A percentile compares a stretch with the other conserved stretches of the same genome.
phyloP scores from a whole-genome alignment of 2,797 vertebrate species.

The Acropternis orthonyx region DNA sequence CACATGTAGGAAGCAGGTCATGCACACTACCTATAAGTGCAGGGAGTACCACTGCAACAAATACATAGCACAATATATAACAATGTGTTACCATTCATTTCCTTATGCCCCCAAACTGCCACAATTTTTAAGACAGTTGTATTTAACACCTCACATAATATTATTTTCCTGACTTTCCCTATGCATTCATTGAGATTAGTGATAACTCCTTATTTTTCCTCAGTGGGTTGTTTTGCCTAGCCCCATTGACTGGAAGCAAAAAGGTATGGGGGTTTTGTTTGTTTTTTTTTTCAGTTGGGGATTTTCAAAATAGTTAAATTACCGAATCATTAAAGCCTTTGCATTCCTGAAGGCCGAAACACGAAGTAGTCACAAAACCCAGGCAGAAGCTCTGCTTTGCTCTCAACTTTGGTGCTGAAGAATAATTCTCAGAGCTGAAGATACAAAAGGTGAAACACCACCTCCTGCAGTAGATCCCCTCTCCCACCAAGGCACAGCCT shows the following conservation, averaged over 20 bases:
- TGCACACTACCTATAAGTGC: not conserved
- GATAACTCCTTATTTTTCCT: not conserved
- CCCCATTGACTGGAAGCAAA: not conserved
- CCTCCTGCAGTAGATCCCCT: not conserved
- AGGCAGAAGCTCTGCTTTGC: not conserved
- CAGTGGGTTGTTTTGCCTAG: not conserved
- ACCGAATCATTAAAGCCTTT: not conserved
- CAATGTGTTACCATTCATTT: not conserved
- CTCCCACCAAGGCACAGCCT: not conserved
- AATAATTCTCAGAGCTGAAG: not conserved
- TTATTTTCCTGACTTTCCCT: not conserved
- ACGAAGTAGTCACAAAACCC: not conserved
- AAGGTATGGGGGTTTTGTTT: rapidly evolving
- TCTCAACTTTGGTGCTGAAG: not conserved
- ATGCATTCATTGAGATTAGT: not conserved
- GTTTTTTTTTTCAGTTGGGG: not conserved
- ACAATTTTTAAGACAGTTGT: not conserved
- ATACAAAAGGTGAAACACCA: not conserved
- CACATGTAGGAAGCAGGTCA: not conserved
- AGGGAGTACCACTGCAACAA: not conserved
- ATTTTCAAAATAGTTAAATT: not conserved
- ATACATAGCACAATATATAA: not conserved
- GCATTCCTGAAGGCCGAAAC: not conserved
- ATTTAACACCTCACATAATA: not conserved
- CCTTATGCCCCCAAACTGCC: not conserved